Conservation (phyloP, 1,140 invertebrate genomes). For the Lepidurus arcticus region DNA sequence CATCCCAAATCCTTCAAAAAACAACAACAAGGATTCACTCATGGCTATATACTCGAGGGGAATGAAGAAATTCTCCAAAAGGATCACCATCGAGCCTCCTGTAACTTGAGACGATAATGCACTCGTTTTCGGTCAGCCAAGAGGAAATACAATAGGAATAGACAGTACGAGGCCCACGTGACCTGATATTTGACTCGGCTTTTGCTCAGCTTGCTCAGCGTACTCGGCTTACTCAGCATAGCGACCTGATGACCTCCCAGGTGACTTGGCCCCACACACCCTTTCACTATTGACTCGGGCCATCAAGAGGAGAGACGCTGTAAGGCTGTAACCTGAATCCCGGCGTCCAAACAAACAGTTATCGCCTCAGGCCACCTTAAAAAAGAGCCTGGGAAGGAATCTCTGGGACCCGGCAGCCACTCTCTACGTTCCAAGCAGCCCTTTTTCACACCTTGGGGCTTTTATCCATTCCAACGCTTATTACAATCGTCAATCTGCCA, state of each 20-base stretch:
- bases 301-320: not conserved
- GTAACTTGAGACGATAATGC: conserved; percentile 17
- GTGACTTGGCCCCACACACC: not conserved
- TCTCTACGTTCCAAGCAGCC: not conserved
- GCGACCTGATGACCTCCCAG: conserved; percentile 7
- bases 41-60: not conserved
- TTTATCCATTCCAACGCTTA: not conserved
- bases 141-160: not conserved
- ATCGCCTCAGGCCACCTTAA: not conserved
- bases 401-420: not conserved
- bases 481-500: conserved; percentile 10
- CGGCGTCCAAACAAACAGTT: not conserved
- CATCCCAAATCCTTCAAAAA: not conserved
- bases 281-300: not conserved
- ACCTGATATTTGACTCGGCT: not conserved
- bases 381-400: too few relatives aligned
- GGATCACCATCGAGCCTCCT: not conserved
- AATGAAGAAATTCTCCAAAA: not conserved
- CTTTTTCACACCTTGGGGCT: not conserved
- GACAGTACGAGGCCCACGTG: not conserved
- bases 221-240: not conserved
- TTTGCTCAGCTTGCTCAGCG: not conserved
- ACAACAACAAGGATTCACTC: not conserved
- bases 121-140: not conserved
- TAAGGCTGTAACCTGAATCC: not conserved